Percentiles rank a stretch among this genome's conserved stretches.
phyloP scores from a whole-genome alignment of 2,888 invertebrate species.

The Euzophera pinguis region DNA sequence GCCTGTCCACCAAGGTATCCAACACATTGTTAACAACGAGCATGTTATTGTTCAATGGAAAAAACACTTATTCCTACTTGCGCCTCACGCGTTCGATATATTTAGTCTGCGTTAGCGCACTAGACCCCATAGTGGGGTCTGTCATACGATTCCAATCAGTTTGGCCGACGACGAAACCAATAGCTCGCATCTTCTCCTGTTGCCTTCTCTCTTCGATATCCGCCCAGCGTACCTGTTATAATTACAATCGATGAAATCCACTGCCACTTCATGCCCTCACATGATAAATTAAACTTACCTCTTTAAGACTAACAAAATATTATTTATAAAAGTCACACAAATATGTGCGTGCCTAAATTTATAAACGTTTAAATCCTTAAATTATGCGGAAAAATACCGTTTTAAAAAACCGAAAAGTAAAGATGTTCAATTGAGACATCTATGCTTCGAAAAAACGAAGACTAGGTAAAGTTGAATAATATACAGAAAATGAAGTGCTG shows the following conservation, averaged over 20 bases:
- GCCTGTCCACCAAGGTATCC: neutral
- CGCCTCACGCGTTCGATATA: conserved; percentile 86
- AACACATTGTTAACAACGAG: neutral
- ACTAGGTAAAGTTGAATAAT: too few species aligned
- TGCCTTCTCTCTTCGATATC: conserved; percentile 96
- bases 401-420: too few species aligned
- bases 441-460: too few species aligned
- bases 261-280: conserved; percentile 19
- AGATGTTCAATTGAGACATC: too few species aligned
- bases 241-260: conserved; percentile 62
- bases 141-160: conserved; percentile 98
- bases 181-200: conserved; percentile 95
- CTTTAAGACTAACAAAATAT: neutral
- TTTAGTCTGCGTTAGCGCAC: conserved; percentile 95
- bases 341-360: too few species aligned
- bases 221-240: conserved; percentile 96
- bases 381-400: too few species aligned
- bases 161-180: conserved; percentile 98
- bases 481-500: too few species aligned
- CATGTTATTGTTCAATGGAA: neutral
- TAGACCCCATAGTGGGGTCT: conserved; percentile 92
- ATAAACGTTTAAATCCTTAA: too few species aligned
- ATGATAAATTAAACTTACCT: conserved; percentile 37
- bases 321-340: too few species aligned
- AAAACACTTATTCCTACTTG: conserved; percentile 19